Conservation (phyloP, 2,113 vertebrate species). For the Neotragus pygmaeus region DNA sequence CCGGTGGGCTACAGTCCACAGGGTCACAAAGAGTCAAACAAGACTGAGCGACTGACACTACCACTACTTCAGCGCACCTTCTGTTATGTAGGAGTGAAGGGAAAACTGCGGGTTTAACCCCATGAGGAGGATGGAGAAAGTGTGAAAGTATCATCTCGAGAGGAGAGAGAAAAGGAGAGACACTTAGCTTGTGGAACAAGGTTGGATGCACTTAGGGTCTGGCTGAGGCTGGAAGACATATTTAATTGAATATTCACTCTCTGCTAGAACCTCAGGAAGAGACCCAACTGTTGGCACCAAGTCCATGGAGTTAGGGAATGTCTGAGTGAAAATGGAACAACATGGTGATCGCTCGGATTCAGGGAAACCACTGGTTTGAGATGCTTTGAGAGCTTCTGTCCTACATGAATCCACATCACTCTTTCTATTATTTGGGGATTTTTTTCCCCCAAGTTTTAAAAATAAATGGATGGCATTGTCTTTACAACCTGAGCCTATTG, state of each 20-base stretch:
- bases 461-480: background rate
- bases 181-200: background rate
- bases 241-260: background rate
- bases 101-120: background rate
- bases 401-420: background rate
- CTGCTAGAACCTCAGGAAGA: background rate
- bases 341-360: background rate
- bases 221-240: background rate
- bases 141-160: background rate
- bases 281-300: background rate
- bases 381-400: background rate
- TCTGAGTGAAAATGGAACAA: background rate
- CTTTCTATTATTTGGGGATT: background rate
- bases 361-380: background rate
- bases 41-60: background rate
- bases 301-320: background rate
- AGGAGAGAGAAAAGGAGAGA: background rate
- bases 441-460: background rate
- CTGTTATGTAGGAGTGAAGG: background rate
- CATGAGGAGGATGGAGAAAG: background rate
- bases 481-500: background rate
- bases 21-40: background rate
- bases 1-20: background rate
- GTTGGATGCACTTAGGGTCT: background rate
- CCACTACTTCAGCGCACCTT: background rate